phyloP scores from a whole-genome alignment of 2,113 vertebrate species.

The Lipophrys pholis region DNA sequence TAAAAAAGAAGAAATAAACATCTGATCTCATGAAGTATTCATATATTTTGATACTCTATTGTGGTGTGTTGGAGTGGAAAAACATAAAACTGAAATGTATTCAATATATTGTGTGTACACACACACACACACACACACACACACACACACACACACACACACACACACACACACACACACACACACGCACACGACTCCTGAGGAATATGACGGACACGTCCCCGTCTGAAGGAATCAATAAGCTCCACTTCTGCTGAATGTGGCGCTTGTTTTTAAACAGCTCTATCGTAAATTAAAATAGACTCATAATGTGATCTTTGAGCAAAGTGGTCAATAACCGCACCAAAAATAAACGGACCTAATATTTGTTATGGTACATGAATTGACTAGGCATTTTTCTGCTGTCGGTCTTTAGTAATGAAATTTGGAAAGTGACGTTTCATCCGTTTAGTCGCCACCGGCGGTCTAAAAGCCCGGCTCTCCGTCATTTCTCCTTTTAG shows the following conservation, averaged over 20 bases:
- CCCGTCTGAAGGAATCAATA: constrained; percentile 55
- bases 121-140: too few species aligned
- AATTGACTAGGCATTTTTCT: constrained; percentile 74
- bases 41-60: too few species aligned
- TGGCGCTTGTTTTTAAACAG: constrained; percentile 65
- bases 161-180: too few species aligned
- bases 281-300: constrained; percentile 68
- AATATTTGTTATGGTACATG: constrained; percentile 74
- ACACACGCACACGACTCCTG: too few species aligned
- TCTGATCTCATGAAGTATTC: too few species aligned
- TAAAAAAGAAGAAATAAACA: too few species aligned
- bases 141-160: too few species aligned
- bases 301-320: constrained; percentile 66
- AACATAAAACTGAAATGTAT: too few species aligned
- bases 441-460: constrained; percentile 81
- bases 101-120: too few species aligned
- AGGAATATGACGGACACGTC: not conserved
- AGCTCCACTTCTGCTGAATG: constrained; percentile 52
- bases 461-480: constrained; percentile 74
- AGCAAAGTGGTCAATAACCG: constrained; percentile 53
- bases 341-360: constrained; percentile 65
- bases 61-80: too few species aligned
- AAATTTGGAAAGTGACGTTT: constrained; percentile 80
- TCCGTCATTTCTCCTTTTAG: constrained; percentile 80
- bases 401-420: constrained; percentile 77